Conservation (phyloP, 2,888 invertebrate genomes). For the Scaeva pyrastri region DNA sequence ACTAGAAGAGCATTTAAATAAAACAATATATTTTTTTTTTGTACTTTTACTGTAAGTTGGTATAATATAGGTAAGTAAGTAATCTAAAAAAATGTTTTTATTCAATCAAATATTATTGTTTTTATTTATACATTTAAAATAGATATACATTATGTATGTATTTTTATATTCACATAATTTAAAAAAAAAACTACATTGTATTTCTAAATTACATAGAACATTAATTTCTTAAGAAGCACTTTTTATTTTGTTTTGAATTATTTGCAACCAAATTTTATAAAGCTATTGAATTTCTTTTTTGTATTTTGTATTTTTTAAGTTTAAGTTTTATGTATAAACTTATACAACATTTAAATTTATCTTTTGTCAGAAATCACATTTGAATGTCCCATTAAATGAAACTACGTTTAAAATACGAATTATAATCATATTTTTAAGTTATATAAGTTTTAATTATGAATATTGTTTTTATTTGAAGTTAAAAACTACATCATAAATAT, state of each 20-base stretch:
- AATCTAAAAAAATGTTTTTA: conserved; percentile 19
- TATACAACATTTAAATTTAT: not conserved
- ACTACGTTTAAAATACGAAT: not conserved
- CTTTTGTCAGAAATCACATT: not conserved
- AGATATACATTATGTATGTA: not conserved
- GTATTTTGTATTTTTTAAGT: no score
- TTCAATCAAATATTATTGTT: conserved; percentile 23
- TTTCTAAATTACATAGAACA: conserved; percentile 42
- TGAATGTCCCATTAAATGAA: not conserved
- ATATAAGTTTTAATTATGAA: not conserved
- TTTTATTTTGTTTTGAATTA: conserved; percentile 50
- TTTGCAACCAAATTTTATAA: conserved; percentile 42
- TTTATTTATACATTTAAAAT: not conserved
- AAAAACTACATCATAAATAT: no score
- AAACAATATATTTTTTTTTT: not conserved
- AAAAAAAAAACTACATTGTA: conserved; percentile 4
- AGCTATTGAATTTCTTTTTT: conserved; percentile 9
- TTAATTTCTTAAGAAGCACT: conserved; percentile 67
- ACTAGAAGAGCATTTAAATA: no score
- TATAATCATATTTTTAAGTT: not conserved
- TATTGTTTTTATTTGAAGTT: not conserved
- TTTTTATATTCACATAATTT: not conserved
- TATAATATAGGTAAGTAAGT: conserved; percentile 53
- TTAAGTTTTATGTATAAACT: not conserved
- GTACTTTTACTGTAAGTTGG: conserved; percentile 22